Evolutionary conservation across 2,888 invertebrate genomes (phyloP).

Genomic region (Cataglyphis albicans): DNA sequence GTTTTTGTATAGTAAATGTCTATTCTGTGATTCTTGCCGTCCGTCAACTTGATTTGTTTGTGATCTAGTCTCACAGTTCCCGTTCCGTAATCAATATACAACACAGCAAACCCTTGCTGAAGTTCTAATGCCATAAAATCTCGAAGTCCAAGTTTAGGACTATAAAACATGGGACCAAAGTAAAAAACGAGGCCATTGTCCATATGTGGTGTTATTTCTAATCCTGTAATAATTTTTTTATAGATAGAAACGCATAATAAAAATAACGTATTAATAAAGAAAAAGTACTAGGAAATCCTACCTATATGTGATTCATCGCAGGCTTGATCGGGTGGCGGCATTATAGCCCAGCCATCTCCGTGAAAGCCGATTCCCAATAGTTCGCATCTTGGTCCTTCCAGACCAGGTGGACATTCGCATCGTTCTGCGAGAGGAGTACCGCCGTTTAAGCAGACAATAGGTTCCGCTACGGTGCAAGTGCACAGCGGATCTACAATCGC

Average conservation of each 20-base stretch:
- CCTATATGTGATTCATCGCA: slow-evolving; percentile 92
- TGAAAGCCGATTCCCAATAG: slow-evolving; percentile 94
- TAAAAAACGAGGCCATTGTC: slow-evolving; percentile 96
- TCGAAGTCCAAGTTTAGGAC: slow-evolving; percentile 89
- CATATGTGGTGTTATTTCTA: slow-evolving; percentile 93
- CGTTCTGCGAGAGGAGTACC: slow-evolving; percentile 89
- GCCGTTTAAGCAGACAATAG: slow-evolving; percentile 91
- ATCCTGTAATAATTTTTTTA: slow-evolving; percentile 71
- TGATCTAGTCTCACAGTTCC: slow-evolving; percentile 91
- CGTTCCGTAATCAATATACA: slow-evolving; percentile 95
- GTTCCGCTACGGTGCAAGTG: slow-evolving; percentile 88
- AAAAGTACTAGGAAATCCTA: slow-evolving; percentile 53
- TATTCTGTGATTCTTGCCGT: slow-evolving; percentile 95
- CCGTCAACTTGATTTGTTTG: slow-evolving; percentile 91
- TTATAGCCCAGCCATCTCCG: slow-evolving; percentile 97
- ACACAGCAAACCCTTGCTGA: slow-evolving; percentile 92
- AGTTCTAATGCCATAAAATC: slow-evolving; percentile 97
- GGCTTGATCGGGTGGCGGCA: slow-evolving; percentile 92
- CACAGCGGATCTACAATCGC: slow-evolving; percentile 94
- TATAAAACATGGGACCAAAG: slow-evolving; percentile 92
- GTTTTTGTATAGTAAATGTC: slow-evolving; percentile 88
- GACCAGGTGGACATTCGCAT: slow-evolving; percentile 93
- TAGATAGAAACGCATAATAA: background rate
- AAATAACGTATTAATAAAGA: background rate
- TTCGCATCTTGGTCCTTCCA: slow-evolving; percentile 96